Evolutionary conservation across 2,888 invertebrate species (phyloP).

Genomic region (Acanthacorydalis orientalis): DNA sequence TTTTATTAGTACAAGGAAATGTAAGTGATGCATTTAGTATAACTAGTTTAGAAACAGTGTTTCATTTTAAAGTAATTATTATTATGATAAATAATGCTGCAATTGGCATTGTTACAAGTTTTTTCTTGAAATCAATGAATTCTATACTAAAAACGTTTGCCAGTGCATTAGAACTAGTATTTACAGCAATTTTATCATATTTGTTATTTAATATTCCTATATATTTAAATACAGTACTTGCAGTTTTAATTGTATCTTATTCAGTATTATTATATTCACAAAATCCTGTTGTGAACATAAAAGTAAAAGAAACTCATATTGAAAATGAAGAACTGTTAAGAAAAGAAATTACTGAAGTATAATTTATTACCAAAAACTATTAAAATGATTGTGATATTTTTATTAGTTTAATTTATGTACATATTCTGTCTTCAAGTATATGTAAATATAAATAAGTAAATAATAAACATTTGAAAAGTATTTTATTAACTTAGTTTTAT

Average conservation of each 20-base stretch:
- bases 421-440: no score
- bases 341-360: slow-evolving; percentile 10
- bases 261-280: slow-evolving; percentile 78
- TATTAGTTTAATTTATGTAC: neutral
- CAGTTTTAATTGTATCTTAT: slow-evolving; percentile 66
- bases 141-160: slow-evolving; percentile 93
- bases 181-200: slow-evolving; percentile 80
- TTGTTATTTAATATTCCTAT: slow-evolving; percentile 73
- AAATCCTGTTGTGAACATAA: slow-evolving; percentile 59
- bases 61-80: slow-evolving; percentile 53
- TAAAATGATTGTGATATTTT: neutral
- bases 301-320: slow-evolving; percentile 13
- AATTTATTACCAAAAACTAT: neutral
- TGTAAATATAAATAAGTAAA: no score
- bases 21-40: slow-evolving; percentile 39
- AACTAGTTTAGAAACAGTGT: slow-evolving; percentile 35
- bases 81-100: slow-evolving; percentile 80
- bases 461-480: no score
- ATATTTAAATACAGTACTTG: slow-evolving; percentile 60
- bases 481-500: no score
- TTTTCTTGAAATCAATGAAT: slow-evolving; percentile 82
- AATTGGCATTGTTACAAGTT: slow-evolving; percentile 84
- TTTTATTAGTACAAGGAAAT: slow-evolving; percentile 52
- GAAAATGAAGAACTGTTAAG: slow-evolving; percentile 9
- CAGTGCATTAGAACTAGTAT: slow-evolving; percentile 77